phyloP scores from a whole-genome alignment of 2,797 vertebrate genomes.

The Tenualosa thibaudeaui region DNA sequence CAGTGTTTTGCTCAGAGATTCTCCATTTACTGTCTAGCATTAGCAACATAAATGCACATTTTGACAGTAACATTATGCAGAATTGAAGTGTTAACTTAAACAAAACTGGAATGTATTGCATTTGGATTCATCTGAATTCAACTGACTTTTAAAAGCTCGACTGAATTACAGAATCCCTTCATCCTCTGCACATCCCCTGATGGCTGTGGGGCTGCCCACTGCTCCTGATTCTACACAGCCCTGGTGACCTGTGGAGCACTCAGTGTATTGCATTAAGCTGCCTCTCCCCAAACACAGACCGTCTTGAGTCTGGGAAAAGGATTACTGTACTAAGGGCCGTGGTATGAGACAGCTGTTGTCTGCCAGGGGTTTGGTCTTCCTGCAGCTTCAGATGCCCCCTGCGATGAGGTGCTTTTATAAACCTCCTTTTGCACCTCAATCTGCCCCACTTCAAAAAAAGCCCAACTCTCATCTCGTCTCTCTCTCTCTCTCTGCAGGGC shows the following conservation, averaged over 20 bases:
- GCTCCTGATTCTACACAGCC: background rate
- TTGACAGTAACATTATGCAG: too few relatives aligned
- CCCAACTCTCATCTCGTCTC: background rate
- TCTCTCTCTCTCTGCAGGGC: background rate
- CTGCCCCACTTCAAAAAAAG: background rate
- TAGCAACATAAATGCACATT: background rate
- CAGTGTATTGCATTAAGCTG: background rate
- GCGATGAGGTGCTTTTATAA: background rate
- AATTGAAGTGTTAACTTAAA: background rate
- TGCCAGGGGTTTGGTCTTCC: slow-evolving; percentile 17
- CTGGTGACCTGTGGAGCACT: background rate
- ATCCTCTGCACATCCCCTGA: background rate
- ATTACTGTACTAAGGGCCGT: background rate
- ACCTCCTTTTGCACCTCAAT: background rate
- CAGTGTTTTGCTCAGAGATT: too few relatives aligned
- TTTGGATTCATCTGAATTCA: background rate
- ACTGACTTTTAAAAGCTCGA: background rate
- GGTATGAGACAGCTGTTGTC: background rate
- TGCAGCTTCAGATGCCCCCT: background rate
- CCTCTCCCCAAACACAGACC: background rate
- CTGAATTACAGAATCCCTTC: background rate
- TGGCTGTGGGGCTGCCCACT: background rate
- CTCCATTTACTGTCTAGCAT: background rate
- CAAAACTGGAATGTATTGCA: background rate
- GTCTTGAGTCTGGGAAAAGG: background rate